Base-by-base conservation (phyloP, 2,888 invertebrate species). In the Lasius fuliginosus region DNA sequence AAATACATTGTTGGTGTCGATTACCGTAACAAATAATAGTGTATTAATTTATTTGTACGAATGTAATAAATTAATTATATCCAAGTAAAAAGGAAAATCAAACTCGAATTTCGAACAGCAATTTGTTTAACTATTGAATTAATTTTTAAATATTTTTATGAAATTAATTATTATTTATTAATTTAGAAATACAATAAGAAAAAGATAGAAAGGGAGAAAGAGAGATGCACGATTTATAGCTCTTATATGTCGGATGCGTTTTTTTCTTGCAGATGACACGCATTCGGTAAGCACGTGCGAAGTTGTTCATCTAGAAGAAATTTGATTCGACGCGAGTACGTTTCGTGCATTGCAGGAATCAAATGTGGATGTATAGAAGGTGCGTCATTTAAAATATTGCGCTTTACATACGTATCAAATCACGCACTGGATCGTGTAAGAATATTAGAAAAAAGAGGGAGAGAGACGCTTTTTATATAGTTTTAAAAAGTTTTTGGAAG, bases 271-370 rank as follows among this genome's bases (percentile, higher is more conserved):
- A 40, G 0, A 30, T 46, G 69, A 42, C 33, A 49, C 15, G 46
- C 46, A 73, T 27, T 81, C 62, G 69, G 53, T 69, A 64, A 87
- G 74, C 88, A 90, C 90, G 90, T 90, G 90, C 84, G 71, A 82
- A 74, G 71, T 85, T 83, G 89, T 49, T 82, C 65, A 71, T 69
- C 85, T 81, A 88, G 90, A 89, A 90, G 62, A 74, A 83, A 90
- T 90, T 82, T 87, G 84, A 89, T 90, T 90, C 88, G 89, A 83
- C 33, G 83, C 86, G 73, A 85, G 60, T 82, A 85, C 74, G 77
- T 88, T 88, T 86, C 81, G 56, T 12, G n/a, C 58, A 15, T 8
- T n/a, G 60, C 33, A 9, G 30, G 27, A 58, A 40, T 18, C 27
- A 33, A 71, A 68, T n/a, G 40, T 82, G 65, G 30, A 68, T 53